phyloP scores from a whole-genome alignment of 2,797 vertebrate species.

The Tangara arthus region DNA sequence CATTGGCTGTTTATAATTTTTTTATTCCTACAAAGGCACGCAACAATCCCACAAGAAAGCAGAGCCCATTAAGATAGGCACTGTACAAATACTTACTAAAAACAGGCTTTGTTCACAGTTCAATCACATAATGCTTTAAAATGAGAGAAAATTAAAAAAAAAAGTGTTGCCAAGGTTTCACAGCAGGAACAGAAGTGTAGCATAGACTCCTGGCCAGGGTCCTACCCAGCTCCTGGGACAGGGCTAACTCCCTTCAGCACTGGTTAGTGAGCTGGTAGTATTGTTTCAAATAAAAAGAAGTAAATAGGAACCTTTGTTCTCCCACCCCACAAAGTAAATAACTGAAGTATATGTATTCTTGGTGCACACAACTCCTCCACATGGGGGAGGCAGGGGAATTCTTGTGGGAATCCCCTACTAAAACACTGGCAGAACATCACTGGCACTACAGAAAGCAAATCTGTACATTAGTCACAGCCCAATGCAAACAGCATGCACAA shows the following conservation, averaged over 20 bases:
- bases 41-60: background rate
- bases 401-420: slow-evolving; percentile 5
- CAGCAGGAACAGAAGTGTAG: background rate
- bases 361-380: background rate
- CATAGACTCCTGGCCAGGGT: background rate
- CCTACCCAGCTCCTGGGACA: rapidly evolving
- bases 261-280: background rate
- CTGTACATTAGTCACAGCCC: background rate
- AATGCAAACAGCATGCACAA: background rate
- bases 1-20: background rate
- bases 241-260: background rate
- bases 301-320: background rate
- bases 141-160: background rate
- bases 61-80: background rate
- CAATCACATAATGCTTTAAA: slow-evolving; percentile 18
- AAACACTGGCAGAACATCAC: background rate
- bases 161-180: background rate
- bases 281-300: background rate
- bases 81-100: background rate
- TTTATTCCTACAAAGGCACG: background rate
- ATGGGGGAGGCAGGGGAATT: background rate
- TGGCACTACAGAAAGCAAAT: background rate
- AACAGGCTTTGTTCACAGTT: background rate
- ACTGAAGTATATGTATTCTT: background rate
- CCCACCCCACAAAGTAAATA: background rate